Evolutionary conservation across 2,113 vertebrate genomes (phyloP).

Genomic region (Hirundichthys speculiger): DNA sequence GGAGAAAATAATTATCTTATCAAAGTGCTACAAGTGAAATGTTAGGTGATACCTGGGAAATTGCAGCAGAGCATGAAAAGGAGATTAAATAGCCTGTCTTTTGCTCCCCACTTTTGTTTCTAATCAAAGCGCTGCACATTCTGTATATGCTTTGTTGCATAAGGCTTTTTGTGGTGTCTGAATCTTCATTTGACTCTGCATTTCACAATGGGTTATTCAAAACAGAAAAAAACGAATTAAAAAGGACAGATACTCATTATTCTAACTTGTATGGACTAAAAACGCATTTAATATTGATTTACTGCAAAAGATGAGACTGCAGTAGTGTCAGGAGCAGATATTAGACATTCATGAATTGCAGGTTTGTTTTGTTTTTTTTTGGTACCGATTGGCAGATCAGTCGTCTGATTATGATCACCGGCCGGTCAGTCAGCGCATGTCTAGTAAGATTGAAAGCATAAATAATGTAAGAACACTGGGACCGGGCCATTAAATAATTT

Average conservation of each 20-base stretch:
- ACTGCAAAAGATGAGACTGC: slow-evolving; percentile 28
- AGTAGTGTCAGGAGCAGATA: slow-evolving; percentile 9
- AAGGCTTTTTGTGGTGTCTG: background rate
- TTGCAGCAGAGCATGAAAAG: slow-evolving; percentile 16
- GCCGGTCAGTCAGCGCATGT: no score
- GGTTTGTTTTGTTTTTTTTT: no score
- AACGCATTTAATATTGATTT: slow-evolving; percentile 44
- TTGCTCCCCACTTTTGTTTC: slow-evolving; percentile 7
- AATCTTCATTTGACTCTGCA: background rate
- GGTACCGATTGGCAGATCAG: no score
- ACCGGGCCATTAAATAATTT: slow-evolving; percentile 45
- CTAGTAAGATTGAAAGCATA: slow-evolving; percentile 26
- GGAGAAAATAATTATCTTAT: slow-evolving; percentile 44
- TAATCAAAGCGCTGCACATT: background rate
- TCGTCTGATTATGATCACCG: no score
- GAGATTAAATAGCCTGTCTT: slow-evolving; percentile 1
- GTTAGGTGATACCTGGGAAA: slow-evolving; percentile 25
- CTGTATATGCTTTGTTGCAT: slow-evolving; percentile 12
- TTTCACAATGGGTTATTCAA: background rate
- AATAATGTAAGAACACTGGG: slow-evolving; percentile 20
- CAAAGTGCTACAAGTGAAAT: slow-evolving; percentile 24
- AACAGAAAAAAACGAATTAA: background rate
- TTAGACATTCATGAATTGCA: no score
- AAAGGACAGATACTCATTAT: background rate
- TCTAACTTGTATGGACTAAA: background rate